Conservation (phyloP, 2,113 vertebrate genomes). For the Urocitellus parryii region DNA sequence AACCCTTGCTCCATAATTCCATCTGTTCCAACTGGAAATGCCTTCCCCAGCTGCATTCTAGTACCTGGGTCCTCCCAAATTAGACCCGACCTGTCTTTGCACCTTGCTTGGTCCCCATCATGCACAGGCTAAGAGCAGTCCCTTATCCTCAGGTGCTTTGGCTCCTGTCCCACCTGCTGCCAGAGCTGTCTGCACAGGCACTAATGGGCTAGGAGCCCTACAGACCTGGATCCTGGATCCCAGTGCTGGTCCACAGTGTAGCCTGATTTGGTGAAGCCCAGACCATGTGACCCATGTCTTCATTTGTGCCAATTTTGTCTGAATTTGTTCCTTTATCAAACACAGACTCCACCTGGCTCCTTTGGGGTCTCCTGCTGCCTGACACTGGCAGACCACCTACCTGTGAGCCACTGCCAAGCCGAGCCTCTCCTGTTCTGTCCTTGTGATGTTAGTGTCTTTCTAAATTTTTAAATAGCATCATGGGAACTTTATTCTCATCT, state of each 20-base stretch:
- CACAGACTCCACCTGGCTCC: fast-evolving
- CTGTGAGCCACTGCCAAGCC: fast-evolving
- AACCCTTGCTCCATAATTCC: background rate
- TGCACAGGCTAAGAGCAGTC: too few species aligned
- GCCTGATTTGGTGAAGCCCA: background rate
- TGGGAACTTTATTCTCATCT: background rate
- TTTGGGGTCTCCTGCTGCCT: background rate
- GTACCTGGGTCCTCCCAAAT: too few species aligned
- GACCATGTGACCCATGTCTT: fast-evolving
- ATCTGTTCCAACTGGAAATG: background rate
- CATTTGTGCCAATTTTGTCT: background rate
- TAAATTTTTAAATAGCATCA: background rate
- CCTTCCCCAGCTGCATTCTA: background rate
- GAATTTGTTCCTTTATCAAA: background rate
- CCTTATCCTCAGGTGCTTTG: background rate
- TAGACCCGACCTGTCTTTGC: background rate
- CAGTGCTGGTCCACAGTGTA: background rate
- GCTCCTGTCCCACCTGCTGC: background rate
- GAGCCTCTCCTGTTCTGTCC: background rate
- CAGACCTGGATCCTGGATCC: background rate
- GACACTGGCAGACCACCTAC: background rate
- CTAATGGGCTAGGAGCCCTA: fast-evolving
- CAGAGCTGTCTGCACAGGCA: background rate
- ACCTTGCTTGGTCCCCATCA: fast-evolving
- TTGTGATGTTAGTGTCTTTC: background rate